These are phyloP conservation scores for Nephrotoma appendiculata DNA, from an alignment of 2,888 invertebrate genomes.

Conservation along the genomic window DNA sequence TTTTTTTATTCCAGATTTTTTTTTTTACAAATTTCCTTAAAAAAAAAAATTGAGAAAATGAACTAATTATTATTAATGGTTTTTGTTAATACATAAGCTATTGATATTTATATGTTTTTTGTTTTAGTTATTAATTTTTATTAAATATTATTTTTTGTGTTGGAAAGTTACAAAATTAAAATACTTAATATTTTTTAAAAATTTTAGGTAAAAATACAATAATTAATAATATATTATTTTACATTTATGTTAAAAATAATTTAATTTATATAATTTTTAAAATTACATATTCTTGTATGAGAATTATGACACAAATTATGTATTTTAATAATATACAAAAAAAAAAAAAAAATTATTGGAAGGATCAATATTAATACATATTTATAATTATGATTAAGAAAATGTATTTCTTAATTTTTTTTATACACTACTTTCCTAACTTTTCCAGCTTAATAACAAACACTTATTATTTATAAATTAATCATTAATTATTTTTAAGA, in stretches of 20 bases:
- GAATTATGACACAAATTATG: not conserved
- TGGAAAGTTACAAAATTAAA: not conserved
- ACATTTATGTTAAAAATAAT: not conserved
- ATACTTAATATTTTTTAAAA: not conserved
- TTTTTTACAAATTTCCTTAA: constrained; percentile 1
- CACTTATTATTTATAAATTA: not conserved
- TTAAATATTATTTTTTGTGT: not conserved
- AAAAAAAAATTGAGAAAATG: not conserved
- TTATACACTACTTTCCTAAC: not conserved
- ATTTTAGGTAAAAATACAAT: not conserved
- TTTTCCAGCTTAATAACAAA: not conserved
- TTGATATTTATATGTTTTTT: not conserved
- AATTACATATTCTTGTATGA: not conserved
- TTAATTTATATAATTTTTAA: not conserved
- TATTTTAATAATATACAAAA: not conserved
- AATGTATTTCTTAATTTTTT: not conserved
- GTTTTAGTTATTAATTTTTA: not conserved
- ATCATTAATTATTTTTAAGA: not conserved
- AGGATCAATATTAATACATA: not conserved
- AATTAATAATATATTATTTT: not conserved
- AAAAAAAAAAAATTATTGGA: not conserved
- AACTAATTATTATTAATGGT: not conserved
- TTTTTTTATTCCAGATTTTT: not conserved
- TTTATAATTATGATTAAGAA: not conserved
- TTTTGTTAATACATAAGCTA: not conserved